Conservation (phyloP, 2,888 invertebrate species). For the Magallana nippona region DNA sequence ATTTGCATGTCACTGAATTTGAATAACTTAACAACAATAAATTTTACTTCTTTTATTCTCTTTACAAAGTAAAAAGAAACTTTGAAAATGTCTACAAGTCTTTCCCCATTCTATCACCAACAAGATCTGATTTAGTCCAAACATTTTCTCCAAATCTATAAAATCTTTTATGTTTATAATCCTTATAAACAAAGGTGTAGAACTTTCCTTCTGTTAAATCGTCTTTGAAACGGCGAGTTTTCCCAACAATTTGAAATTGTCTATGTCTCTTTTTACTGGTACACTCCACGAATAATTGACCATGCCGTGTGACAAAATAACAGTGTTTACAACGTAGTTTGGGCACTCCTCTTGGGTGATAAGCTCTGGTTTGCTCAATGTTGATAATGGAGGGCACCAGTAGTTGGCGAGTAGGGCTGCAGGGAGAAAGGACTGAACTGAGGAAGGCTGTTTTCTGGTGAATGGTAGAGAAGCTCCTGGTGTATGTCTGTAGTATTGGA, state of each 20-base stretch:
- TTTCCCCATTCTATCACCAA: slow-evolving; percentile 66
- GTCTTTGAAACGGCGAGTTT: slow-evolving; percentile 62
- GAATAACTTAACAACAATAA: neutral
- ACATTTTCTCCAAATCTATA: slow-evolving; percentile 59
- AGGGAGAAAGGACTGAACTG: neutral
- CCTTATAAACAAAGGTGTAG: slow-evolving; percentile 58
- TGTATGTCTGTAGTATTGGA: neutral
- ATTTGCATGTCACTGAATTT: too few relatives aligned
- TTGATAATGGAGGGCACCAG: neutral
- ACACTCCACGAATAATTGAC: slow-evolving; percentile 76
- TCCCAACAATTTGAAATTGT: slow-evolving; percentile 72
- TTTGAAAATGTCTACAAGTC: slow-evolving; percentile 48
- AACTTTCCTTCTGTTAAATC: slow-evolving; percentile 68
- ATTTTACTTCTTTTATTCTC: neutral
- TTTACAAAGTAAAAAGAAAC: neutral
- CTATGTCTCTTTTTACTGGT: slow-evolving; percentile 75
- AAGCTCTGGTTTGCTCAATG: slow-evolving; percentile 54
- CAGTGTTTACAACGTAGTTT: slow-evolving; percentile 73
- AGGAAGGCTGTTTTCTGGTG: neutral
- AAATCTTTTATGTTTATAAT: slow-evolving; percentile 54
- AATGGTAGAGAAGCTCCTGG: neutral
- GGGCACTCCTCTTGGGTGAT: slow-evolving; percentile 69
- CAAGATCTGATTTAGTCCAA: slow-evolving; percentile 63
- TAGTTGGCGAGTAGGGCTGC: neutral
- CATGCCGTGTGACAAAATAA: slow-evolving; percentile 74